Percentiles rank a stretch among this genome's conserved stretches.
Conservation (phyloP, 2,113 vertebrate species). For the Rallus limicola region DNA sequence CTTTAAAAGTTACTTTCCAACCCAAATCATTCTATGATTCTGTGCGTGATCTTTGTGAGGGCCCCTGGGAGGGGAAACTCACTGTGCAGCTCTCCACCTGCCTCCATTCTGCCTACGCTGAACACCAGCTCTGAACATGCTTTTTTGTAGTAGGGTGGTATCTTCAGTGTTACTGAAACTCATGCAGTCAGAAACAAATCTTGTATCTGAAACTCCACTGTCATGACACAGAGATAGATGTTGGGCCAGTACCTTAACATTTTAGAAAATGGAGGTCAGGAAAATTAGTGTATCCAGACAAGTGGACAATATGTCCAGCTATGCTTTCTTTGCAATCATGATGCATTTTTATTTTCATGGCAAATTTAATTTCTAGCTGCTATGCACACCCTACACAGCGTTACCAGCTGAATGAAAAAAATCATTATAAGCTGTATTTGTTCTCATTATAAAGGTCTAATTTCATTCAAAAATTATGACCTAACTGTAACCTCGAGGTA, state of each 20-base stretch:
- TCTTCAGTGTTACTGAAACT: neutral
- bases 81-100: neutral
- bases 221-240: neutral
- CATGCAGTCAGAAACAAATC: neutral
- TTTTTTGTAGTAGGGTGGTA: neutral
- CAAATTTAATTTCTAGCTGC: neutral
- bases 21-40: neutral
- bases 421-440: neutral
- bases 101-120: neutral
- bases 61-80: accelerated
- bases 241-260: accelerated
- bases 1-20: neutral
- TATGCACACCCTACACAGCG: neutral
- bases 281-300: neutral
- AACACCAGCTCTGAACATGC: neutral
- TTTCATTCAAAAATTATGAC: neutral
- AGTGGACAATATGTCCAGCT: neutral
- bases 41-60: neutral
- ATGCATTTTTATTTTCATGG: neutral
- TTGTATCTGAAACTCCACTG: neutral
- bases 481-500: neutral
- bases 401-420: neutral
- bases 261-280: neutral
- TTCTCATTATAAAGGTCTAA: neutral
- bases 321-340: neutral